Base-by-base conservation (phyloP, 2,888 invertebrate species). In the Bombylius major region DNA sequence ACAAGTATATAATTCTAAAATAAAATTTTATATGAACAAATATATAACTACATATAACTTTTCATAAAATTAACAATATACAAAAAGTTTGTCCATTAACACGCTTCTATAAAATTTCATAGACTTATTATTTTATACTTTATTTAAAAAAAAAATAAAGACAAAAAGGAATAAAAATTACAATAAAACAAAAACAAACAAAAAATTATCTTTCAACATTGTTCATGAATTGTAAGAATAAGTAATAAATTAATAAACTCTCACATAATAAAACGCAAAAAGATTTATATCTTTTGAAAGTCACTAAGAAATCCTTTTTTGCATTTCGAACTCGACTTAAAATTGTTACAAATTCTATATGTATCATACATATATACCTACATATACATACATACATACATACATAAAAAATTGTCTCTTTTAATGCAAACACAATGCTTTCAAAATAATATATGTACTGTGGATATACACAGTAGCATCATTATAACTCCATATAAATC, bases 191-290 rank as follows among this genome's bases (percentile, higher is more conserved):
- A 23, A 23, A 23, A n/a, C n/a, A n/a, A n/a, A n/a, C 5, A 11
- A 8, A 42, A 42, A 42, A 11, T 42, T 42, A 42, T 42, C 39
- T 42, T 42, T 42, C 39, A 42, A 42, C 39, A 42, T 8, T 42
- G 11, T 42, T 42, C 39, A 42, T 42, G 39, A 42, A 42, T 42
- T 42, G 39, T 42, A 50, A 50, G 50, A 49, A 23, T 50, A 47
- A 54, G 54, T 54, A 54, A 54, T 54, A 54, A 54, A 54, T 54
- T 54, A 54, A 54, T 54, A 54, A 50, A 54, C 50, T 42, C 54
- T 42, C 45, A 50, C 44, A 54, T 50, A 54, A 54, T 49, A 54
- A 54, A 54, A 50, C 50, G 49, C 46, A 36, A 44, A 4, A 54
- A 54, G 54, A 54, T 54, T 54, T 54, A 54, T 54, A 39, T 50